phyloP scores from a whole-genome alignment of 2,113 vertebrate species.

The Tapirus terrestris region DNA sequence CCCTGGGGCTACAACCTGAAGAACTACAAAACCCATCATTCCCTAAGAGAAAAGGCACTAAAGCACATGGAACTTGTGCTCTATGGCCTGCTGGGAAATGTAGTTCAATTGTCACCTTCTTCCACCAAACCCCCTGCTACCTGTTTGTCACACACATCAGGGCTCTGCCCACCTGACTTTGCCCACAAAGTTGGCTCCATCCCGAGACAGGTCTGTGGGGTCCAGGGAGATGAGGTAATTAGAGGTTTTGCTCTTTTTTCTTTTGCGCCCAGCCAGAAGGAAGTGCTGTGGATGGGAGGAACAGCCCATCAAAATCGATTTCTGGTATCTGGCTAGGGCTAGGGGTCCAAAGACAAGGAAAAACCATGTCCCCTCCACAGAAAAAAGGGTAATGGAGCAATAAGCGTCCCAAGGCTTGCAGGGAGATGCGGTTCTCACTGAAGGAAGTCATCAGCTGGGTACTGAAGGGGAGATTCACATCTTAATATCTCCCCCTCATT shows the following conservation, averaged over 20 bases:
- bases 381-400: neutral
- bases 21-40: neutral
- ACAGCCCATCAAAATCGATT: neutral
- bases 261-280: slow-evolving; percentile 92
- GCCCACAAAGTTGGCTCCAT: slow-evolving; percentile 91
- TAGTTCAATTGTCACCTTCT: neutral
- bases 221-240: slow-evolving; percentile 94
- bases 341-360: neutral
- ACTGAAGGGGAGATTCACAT: neutral
- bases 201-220: slow-evolving; percentile 90
- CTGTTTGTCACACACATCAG: neutral
- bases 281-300: slow-evolving; percentile 84
- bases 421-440: neutral
- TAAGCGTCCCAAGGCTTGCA: neutral
- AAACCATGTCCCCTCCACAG: neutral
- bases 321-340: neutral
- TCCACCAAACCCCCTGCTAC: neutral
- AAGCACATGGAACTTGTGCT: neutral
- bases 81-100: neutral
- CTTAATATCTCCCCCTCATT: neutral
- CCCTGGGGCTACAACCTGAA: neutral
- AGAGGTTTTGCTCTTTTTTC: slow-evolving; percentile 93
- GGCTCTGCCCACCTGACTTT: slow-evolving; percentile 90
- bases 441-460: neutral
- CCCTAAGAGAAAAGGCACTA: neutral